Evolutionary conservation across 64 coral and sea anemone genomes (phyloP), one percentile per base, ranked within the genome.

Genomic region (Stichodactyla mertensii): DNA sequence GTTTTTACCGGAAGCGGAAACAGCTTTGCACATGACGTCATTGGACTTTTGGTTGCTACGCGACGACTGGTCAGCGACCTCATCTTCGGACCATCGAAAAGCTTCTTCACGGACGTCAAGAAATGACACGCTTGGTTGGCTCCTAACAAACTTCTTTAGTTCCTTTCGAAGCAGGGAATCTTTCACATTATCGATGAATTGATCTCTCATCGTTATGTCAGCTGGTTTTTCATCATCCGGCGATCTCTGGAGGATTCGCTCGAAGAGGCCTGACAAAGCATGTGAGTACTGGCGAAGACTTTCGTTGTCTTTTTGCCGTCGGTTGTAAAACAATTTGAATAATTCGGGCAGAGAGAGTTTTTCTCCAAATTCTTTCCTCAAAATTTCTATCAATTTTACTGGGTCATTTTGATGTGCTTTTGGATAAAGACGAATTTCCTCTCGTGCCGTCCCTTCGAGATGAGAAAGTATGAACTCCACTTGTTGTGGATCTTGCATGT

Each of bases 371-470:
- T 85, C 56, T 14, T 92, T 80, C 4, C 57, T 10, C 4, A 88
- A 64, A 53, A 92, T 92, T n/a, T 88, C 86, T 14, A 84, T 4
- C 23, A 92, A 4, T 12, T 67, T 16, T 18, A 7, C 26, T 61
- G 86, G 86, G 14, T 88, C 61, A 27, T 18, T 64, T 13, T 83
- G 10, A 14, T 85, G 86, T 20, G 19, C 31, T 51, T 61, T 88
- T 22, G 91, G 57, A 79, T 59, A 88, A 15, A 85, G 79, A 9
- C n/a, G 66, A 24, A 79, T 64, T 55, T 92, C 91, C 20, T 79
- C 86, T 52, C 70, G 55, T 16, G 64, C 91, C 20, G 78, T 77
- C 82, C 51, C 77, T 51, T 89, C 54, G 0, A 82, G 18, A 23
- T 89, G 36, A 7, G 12, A 66, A 14, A 89, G n/a, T 52, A 87